phyloP scores from a whole-genome alignment of 2,113 vertebrate genomes.

The Dunckerocampus dactyliophorus region DNA sequence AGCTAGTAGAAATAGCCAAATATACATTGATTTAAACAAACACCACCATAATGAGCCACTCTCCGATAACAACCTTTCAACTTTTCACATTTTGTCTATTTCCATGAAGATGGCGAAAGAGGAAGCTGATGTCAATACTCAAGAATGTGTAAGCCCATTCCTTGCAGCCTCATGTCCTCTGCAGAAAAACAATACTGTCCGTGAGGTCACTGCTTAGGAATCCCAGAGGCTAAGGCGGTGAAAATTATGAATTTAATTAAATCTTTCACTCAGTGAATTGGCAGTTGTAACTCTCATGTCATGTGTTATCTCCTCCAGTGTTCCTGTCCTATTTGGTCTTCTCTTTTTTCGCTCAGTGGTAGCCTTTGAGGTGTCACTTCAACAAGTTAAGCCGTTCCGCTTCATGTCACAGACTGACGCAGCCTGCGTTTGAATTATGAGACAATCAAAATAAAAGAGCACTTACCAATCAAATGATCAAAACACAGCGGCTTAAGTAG shows the following conservation, averaged over 20 bases:
- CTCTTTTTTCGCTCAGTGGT: conserved; percentile 35
- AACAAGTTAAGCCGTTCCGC: conserved; percentile 57
- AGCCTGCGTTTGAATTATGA: conserved; percentile 33
- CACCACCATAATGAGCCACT: conserved; percentile 4
- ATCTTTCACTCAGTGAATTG: conserved; percentile 68
- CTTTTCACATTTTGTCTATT: conserved; percentile 56
- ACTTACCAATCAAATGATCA: conserved; percentile 57
- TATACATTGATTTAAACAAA: neutral
- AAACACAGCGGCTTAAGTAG: conserved; percentile 45
- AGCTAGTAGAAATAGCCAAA: no score
- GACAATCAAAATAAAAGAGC: conserved; percentile 57
- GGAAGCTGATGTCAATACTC: conserved; percentile 70
- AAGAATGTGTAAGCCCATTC: conserved; percentile 76
- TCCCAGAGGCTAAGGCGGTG: conserved; percentile 64
- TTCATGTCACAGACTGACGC: conserved; percentile 43
- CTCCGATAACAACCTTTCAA: conserved; percentile 48
- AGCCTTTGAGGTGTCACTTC: conserved; percentile 63
- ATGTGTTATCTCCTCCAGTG: conserved; percentile 34
- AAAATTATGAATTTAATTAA: conserved; percentile 75
- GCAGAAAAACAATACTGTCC: conserved; percentile 68
- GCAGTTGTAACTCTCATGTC: conserved; percentile 61
- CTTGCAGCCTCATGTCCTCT: conserved; percentile 56
- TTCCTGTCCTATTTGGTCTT: conserved; percentile 32
- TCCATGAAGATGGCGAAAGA: conserved; percentile 47
- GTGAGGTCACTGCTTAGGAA: conserved; percentile 70